Conservation (phyloP, 2,797 vertebrate genomes). For the Schizopygopsis pylzovi region DNA sequence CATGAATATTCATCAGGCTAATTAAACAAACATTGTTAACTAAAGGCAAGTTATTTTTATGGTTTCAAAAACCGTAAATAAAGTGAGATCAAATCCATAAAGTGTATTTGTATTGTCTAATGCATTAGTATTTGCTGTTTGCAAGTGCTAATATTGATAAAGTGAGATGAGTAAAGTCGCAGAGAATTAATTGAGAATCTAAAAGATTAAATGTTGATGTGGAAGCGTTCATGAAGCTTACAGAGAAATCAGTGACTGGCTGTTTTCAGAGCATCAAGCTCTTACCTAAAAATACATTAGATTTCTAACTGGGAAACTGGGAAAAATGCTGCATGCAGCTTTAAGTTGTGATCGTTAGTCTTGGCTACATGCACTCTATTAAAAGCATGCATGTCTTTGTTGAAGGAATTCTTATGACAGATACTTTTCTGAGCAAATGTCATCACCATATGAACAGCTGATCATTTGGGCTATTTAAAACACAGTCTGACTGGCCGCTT, state of each 20-base stretch:
- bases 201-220: background rate
- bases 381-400: constrained; percentile 22
- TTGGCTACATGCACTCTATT: constrained; percentile 18
- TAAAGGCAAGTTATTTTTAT: background rate
- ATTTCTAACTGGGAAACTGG: no score
- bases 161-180: background rate
- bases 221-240: background rate
- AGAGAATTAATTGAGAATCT: background rate
- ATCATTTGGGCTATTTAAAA: constrained; percentile 56
- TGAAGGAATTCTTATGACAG: constrained; percentile 36
- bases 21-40: background rate
- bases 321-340: background rate
- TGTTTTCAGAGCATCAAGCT: background rate
- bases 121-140: background rate
- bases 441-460: constrained; percentile 46
- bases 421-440: constrained; percentile 41
- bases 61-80: background rate
- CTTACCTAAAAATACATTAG: background rate
- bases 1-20: background rate
- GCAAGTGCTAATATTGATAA: background rate
- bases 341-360: background rate
- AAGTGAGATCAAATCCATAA: background rate
- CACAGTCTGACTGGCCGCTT: constrained; percentile 10
- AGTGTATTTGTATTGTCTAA: background rate
- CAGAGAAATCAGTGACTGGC: background rate